Evolutionary conservation across 1,140 invertebrate genomes (phyloP), one percentile per base, ranked within the genome.

Genomic region (Nomia melanderi): DNA sequence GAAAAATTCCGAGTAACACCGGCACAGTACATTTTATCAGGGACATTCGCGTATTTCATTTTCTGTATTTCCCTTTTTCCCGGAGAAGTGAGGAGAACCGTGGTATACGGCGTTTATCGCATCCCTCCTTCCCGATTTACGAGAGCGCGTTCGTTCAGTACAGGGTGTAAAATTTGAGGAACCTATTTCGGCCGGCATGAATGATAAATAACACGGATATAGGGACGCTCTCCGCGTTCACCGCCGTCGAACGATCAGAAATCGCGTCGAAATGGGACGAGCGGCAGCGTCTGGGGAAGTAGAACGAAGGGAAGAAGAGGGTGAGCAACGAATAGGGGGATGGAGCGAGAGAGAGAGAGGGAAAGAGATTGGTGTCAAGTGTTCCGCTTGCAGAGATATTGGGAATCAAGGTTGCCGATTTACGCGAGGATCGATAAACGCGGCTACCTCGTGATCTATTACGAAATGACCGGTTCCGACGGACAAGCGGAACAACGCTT

Each of bases 291-390:
- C 20, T 20, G n/a, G 7, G 47, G 47, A 50, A 50, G 47, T n/a
- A 7, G 47, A 50, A 50, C 47, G 47, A 23, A 23, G 47, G 47
- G 20, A 50, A 23, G 47, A 29, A 57, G 14, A 41, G 33, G 27
- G 25, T 23, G 9, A n/a, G n/a, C n/a, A 53, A 29, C 23, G 47
- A 25, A 54, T 33, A 25, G 60, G 33, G 17, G 31, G 47, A 23
- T 50, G 67, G 14, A 17, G 41, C 14, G 14, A 44, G 41, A 20
- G 62, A 64, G 59, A 74, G 50, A 74, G 62, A 73, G 70, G 64
- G 29, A 73, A 25, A 75, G 27, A 50, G 27, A 69, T 50, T 50
- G 47, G 47, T 50, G 47, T 50, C 47, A 50, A 50, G 47, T 50
- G 47, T 50, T 50, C 47, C 47, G 47, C 47, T 50, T 50, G 20